Evolutionary conservation across 2,797 vertebrate species (phyloP).

Genomic region (Pelodytes ibericus): DNA sequence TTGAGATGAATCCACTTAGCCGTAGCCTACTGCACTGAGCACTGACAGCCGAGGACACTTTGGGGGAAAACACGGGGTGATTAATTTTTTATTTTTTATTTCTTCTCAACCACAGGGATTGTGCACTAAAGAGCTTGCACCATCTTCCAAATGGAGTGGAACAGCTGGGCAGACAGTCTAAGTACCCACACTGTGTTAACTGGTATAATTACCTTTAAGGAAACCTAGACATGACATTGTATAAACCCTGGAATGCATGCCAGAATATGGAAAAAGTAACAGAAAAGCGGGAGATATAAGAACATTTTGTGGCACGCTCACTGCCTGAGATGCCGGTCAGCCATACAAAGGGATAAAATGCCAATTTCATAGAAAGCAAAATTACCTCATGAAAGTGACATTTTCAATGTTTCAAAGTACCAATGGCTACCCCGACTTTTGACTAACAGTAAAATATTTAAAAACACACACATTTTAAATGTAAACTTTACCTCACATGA

Average conservation of each 20-base stretch:
- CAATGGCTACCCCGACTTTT: too few species aligned
- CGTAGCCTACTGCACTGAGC: not conserved
- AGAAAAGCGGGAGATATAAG: too few species aligned
- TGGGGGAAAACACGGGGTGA: slow-evolving; percentile 20
- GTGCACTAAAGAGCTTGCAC: slow-evolving; percentile 7
- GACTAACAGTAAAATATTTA: too few species aligned
- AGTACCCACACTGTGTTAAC: not conserved
- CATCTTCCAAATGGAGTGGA: slow-evolving; percentile 13
- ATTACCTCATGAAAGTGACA: too few species aligned
- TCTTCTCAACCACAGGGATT: slow-evolving; percentile 18
- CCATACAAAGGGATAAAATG: too few species aligned
- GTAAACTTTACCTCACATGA: too few species aligned
- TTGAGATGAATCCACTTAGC: slow-evolving; percentile 34
- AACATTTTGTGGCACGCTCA: too few species aligned
- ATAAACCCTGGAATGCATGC: not conserved
- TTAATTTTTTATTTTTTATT: slow-evolving; percentile 45
- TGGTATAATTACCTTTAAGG: slow-evolving; percentile 11
- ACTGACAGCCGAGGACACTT: slow-evolving; percentile 30
- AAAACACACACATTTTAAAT: too few species aligned
- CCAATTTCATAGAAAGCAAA: too few species aligned
- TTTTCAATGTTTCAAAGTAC: too few species aligned
- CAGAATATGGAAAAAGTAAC: too few species aligned
- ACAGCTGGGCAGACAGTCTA: slow-evolving; percentile 34
- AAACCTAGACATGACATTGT: slow-evolving; percentile 10
- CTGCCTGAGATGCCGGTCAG: too few species aligned